A percentile compares a stretch with the other conserved stretches of the same genome.
Evolutionary conservation across 2,113 vertebrate species (phyloP).

Genomic region (Agapornis roseicollis): DNA sequence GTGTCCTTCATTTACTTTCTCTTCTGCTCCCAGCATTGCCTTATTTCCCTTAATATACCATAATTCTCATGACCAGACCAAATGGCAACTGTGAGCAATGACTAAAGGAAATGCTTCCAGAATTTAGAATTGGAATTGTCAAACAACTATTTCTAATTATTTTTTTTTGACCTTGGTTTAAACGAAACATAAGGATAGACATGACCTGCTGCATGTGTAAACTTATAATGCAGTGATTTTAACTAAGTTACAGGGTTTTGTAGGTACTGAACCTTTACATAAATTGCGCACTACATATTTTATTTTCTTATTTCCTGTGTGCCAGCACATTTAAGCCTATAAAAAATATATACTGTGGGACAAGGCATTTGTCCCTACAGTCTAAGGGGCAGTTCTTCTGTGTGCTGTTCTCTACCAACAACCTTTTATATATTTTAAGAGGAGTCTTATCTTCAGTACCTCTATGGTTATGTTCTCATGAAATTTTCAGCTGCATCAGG

Average conservation of each 20-base stretch:
- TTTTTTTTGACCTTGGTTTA: neutral
- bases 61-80: neutral
- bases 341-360: neutral
- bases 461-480: neutral
- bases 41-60: neutral
- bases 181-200: neutral
- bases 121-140: neutral
- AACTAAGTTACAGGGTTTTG: neutral
- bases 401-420: neutral
- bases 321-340: neutral
- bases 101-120: neutral
- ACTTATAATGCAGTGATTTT: neutral
- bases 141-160: neutral
- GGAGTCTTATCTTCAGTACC: neutral
- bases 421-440: neutral
- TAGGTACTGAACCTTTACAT: neutral
- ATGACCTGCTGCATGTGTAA: neutral
- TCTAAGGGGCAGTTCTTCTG: neutral
- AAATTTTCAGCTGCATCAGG: neutral
- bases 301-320: neutral
- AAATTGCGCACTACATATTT: accelerated
- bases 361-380: neutral
- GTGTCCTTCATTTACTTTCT: neutral
- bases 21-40: neutral
- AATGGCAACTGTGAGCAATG: neutral